phyloP scores from a whole-genome alignment of 2,797 vertebrate genomes.

The Channallabes apus region DNA sequence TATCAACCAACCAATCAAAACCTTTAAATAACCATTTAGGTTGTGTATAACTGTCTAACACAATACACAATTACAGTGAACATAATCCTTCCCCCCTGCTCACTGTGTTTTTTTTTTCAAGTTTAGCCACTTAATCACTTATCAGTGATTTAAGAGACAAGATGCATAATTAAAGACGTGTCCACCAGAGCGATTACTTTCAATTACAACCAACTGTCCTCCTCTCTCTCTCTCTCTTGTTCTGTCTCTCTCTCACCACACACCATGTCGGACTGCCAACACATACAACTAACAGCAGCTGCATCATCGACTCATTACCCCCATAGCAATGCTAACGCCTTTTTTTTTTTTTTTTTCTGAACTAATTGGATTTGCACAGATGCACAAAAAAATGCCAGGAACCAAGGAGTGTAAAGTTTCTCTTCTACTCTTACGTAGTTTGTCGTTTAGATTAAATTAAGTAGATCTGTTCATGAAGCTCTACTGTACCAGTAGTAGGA shows the following conservation, averaged over 20 bases:
- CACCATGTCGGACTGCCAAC: constrained; percentile 10
- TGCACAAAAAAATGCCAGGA: neutral
- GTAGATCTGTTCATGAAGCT: neutral
- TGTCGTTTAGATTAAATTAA: neutral
- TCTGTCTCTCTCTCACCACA: constrained; percentile 1
- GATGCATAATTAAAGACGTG: constrained; percentile 66
- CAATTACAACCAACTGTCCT: constrained; percentile 56
- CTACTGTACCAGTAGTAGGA: neutral
- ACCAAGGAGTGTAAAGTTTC: neutral
- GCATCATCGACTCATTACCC: constrained; percentile 42
- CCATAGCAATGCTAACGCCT: constrained; percentile 10
- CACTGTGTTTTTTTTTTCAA: constrained; percentile 12
- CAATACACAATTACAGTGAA: neutral
- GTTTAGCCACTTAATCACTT: constrained; percentile 58
- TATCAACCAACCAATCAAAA: neutral
- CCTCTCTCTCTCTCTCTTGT: constrained; percentile 22
- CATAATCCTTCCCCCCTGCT: neutral
- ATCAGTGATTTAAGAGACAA: constrained; percentile 61
- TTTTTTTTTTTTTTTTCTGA: too few species aligned
- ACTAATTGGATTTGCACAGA: constrained; percentile 19
- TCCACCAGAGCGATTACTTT: constrained; percentile 56
- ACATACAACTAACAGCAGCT: constrained; percentile 30
- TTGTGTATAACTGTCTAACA: neutral
- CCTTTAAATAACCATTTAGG: neutral
- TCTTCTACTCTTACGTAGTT: neutral